These are phyloP conservation scores for Vimba vimba DNA, from an alignment of 2,113 vertebrate genomes.

Conservation along the genomic window DNA sequence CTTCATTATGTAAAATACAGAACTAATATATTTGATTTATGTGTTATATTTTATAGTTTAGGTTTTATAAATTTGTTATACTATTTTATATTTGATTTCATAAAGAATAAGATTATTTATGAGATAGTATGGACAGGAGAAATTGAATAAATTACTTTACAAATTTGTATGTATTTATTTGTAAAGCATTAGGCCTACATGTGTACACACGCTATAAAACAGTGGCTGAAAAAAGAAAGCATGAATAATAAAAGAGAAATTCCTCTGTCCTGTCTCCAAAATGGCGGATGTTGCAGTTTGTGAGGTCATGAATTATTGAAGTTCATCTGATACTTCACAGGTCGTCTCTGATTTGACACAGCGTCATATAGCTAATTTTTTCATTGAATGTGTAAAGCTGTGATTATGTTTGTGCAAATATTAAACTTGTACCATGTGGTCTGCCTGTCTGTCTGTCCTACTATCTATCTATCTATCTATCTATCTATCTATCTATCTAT, in stretches of 20 bases:
- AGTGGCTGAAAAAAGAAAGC: neutral
- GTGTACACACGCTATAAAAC: neutral
- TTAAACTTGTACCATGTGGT: neutral
- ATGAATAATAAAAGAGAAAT: neutral
- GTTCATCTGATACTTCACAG: conserved; percentile 36
- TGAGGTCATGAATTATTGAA: conserved; percentile 49
- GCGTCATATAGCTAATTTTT: neutral
- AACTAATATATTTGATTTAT: neutral
- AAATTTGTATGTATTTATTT: no score
- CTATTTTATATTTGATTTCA: neutral
- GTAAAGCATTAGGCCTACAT: no score
- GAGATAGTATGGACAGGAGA: neutral
- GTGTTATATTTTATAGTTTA: neutral
- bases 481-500: no score
- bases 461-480: no score
- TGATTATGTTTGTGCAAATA: neutral
- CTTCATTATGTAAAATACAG: neutral
- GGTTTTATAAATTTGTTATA: neutral
- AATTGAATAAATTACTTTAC: neutral
- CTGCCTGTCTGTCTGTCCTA: no score
- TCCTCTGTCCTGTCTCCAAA: conserved; percentile 5
- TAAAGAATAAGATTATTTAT: neutral
- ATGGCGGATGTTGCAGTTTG: conserved; percentile 15
- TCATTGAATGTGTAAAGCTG: neutral
- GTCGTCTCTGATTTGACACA: conserved; percentile 2